Percentiles rank a stretch among this genome's conserved stretches.
Evolutionary conservation across 2,888 invertebrate genomes (phyloP).

Genomic region (Meganola albula): DNA sequence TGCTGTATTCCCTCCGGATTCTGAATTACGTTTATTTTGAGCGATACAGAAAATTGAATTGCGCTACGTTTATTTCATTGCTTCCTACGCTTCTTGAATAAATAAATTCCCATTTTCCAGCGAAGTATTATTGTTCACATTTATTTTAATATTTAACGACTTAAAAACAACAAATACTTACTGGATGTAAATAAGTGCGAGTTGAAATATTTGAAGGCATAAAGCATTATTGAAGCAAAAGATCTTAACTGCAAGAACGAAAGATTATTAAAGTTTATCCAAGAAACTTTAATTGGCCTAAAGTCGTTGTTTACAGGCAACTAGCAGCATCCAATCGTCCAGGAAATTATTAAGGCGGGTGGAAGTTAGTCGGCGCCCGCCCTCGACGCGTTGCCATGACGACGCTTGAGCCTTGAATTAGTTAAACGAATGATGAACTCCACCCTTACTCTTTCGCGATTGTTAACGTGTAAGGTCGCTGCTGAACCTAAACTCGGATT

Average conservation of each 20-base stretch:
- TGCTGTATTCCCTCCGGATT: conserved; percentile 36
- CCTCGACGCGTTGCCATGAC: conserved; percentile 52
- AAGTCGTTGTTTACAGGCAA: conserved; percentile 49
- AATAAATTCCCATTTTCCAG: too few relatives aligned
- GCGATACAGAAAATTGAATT: conserved; percentile 46
- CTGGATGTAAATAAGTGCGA: too few relatives aligned
- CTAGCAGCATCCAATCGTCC: conserved; percentile 52
- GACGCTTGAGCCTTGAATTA: conserved; percentile 58
- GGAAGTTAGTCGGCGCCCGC: conserved; percentile 41
- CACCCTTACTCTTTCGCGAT: conserved; percentile 37
- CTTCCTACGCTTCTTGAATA: too few relatives aligned
- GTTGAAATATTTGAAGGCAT: too few relatives aligned
- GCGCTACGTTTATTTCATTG: too few relatives aligned
- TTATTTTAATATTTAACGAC: too few relatives aligned
- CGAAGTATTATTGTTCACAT: too few relatives aligned
- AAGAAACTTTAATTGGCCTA: conserved; percentile 53
- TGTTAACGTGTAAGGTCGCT: conserved; percentile 27
- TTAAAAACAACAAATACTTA: too few relatives aligned
- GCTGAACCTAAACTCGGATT: conserved; percentile 10
- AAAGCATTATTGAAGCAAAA: too few relatives aligned
- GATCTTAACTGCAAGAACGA: conserved; percentile 13
- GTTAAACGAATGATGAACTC: conserved; percentile 63
- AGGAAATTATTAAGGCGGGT: conserved; percentile 57
- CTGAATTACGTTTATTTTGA: conserved; percentile 49
- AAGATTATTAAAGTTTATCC: conserved; percentile 23